Conservation (phyloP, 2,797 vertebrate genomes). For the Momotus momota region DNA sequence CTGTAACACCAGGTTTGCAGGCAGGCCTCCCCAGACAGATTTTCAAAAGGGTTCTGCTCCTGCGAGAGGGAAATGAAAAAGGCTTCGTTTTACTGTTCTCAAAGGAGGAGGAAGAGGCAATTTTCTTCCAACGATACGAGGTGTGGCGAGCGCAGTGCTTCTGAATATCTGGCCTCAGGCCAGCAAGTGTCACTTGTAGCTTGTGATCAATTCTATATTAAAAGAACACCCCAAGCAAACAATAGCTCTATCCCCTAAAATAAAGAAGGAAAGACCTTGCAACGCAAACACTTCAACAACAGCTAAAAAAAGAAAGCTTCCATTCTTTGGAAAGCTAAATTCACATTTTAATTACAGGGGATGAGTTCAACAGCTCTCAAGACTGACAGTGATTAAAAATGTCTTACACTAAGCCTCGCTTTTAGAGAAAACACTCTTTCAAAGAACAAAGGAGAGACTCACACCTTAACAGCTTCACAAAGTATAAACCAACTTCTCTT, state of each 20-base stretch:
- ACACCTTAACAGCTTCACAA: background rate
- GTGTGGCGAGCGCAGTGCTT: rapidly evolving
- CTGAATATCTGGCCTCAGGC: background rate
- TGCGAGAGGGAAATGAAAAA: background rate
- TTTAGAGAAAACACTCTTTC: background rate
- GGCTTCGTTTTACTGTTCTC: background rate
- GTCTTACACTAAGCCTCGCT: background rate
- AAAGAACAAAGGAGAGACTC: background rate
- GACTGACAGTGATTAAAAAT: background rate
- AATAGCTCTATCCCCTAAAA: background rate
- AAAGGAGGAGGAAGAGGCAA: background rate
- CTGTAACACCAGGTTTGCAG: background rate
- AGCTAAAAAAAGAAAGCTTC: background rate
- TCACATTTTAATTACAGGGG: rapidly evolving
- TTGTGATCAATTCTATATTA: background rate
- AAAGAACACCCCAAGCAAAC: background rate
- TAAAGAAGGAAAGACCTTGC: background rate
- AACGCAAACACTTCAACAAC: background rate
- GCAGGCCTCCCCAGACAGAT: background rate
- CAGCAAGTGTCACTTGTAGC: background rate
- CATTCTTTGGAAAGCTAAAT: background rate
- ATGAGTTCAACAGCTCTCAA: background rate
- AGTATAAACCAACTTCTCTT: background rate
- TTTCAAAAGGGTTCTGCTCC: background rate
- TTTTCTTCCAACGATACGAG: background rate